Evolutionary conservation across 2,888 invertebrate genomes (phyloP), one percentile per base, ranked within the genome.

Genomic region (Buathra laborator): DNA sequence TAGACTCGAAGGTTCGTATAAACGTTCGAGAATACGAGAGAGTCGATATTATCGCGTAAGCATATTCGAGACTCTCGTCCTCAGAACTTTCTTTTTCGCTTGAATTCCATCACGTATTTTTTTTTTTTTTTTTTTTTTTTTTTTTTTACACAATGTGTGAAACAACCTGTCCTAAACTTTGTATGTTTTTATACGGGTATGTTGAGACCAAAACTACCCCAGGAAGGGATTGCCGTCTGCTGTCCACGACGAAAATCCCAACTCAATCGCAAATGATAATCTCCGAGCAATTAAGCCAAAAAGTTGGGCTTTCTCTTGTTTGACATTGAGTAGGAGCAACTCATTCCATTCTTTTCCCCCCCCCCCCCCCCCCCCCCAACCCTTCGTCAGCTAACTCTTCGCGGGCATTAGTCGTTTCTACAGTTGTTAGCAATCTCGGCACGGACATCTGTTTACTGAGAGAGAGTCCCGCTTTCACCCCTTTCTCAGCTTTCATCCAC

Each of bases 371-470:
- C 77, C 81, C 48, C 64, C 37, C 37, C 37, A 62, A 6, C 77
- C 81, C 48, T 53, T 64, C 70, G 81, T 81, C 81, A 66, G 70
- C 68, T 46, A 74, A 70, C 81, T 74, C 74, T 81, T 77, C 10
- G 51, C 14, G 53, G 48, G 74, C 78, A 81, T 81, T 77, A 70
- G 74, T 70, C 75, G 64, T 64, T 78, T 56, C 74, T 37, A 37
- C 53, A 70, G 81, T 81, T 84, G 84, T 84, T 85, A 74, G 81
- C 75, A 78, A 81, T 85, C 78, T 62, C 77, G 77, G 80, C 83
- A 80, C 85, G 85, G 85, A 85, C 87, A 84, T 87, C 86, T 87
- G 84, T 83, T 83, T 85, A 86, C 86, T 79, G 59, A 85, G 70
- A 32, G 48, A 75, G 67, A 66, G 64, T 48, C 72, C 62, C 68